phyloP scores from a whole-genome alignment of 2,888 invertebrate species.

The Thecophora atra region DNA sequence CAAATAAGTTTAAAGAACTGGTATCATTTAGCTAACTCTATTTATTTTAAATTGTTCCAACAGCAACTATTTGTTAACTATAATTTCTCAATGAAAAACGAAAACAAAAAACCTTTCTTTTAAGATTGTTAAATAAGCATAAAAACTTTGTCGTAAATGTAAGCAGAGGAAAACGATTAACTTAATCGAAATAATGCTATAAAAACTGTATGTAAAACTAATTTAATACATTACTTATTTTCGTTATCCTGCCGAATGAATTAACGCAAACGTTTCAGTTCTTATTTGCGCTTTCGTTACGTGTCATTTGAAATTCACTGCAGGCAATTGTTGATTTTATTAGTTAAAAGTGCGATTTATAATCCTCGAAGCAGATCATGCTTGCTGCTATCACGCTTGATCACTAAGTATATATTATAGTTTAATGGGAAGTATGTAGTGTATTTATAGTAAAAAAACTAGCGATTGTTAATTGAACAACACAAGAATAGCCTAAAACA shows the following conservation, averaged over 20 bases:
- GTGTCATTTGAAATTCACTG: constrained; percentile 28
- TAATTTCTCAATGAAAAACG: too few species aligned
- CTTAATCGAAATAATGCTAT: neutral
- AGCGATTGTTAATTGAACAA: constrained; percentile 31
- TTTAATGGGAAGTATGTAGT: constrained; percentile 42
- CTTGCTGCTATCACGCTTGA: constrained; percentile 7
- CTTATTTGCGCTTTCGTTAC: neutral
- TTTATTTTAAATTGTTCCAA: neutral
- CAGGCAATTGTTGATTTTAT: constrained; percentile 20
- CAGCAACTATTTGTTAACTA: too few species aligned
- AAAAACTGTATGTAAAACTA: constrained; percentile 6
- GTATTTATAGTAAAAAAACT: constrained; percentile 34
- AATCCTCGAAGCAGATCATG: neutral
- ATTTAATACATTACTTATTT: constrained; percentile 23
- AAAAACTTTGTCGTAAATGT: neutral
- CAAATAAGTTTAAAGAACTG: constrained; percentile 17
- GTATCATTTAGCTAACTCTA: neutral
- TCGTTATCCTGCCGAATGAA: neutral
- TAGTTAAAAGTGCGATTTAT: constrained; percentile 7
- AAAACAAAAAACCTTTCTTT: too few species aligned
- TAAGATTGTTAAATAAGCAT: too few species aligned
- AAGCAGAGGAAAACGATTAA: neutral
- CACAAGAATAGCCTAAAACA: constrained; percentile 41
- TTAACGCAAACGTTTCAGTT: neutral
- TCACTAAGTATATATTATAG: constrained; percentile 25